Conservation (phyloP, 1,140 invertebrate genomes). For the Zelostemma sp. region DNA sequence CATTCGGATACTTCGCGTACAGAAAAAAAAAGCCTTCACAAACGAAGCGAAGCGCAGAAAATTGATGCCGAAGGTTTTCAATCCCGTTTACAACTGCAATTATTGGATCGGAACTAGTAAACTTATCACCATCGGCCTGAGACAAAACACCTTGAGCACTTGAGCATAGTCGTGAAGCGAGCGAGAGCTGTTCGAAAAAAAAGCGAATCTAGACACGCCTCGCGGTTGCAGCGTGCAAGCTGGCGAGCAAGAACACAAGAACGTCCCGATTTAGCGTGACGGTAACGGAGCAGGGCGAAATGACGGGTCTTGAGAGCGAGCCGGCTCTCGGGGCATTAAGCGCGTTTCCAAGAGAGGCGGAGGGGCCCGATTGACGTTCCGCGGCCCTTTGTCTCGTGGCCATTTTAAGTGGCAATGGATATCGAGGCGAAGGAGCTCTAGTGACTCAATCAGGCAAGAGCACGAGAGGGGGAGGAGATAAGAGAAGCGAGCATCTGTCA, state of each 20-base stretch:
- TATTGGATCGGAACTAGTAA: neutral
- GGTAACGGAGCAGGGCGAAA: slow-evolving; percentile 27
- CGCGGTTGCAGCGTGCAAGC: slow-evolving; percentile 37
- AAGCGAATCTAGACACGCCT: slow-evolving; percentile 33
- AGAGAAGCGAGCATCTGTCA: slow-evolving; percentile 46
- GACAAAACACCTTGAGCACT: neutral
- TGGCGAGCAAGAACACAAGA: slow-evolving; percentile 25
- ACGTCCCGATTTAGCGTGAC: slow-evolving; percentile 42
- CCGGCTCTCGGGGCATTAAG: slow-evolving; percentile 30
- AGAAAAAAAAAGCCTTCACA: too few relatives aligned
- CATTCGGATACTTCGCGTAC: too few relatives aligned
- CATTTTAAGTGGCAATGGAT: slow-evolving; percentile 48
- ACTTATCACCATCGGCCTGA: neutral
- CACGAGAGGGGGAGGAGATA: slow-evolving; percentile 9
- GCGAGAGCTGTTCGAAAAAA: neutral
- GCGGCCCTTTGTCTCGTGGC: slow-evolving; percentile 57
- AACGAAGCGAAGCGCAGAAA: too few relatives aligned
- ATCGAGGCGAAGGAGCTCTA: slow-evolving; percentile 60
- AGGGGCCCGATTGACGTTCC: slow-evolving; percentile 55
- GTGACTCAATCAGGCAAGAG: slow-evolving; percentile 60
- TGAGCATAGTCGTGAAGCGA: neutral
- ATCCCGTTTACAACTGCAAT: neutral
- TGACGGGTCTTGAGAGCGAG: slow-evolving; percentile 32
- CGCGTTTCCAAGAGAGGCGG: slow-evolving; percentile 59
- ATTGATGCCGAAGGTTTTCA: too few relatives aligned